A percentile compares a stretch with the other conserved stretches of the same genome.
These are phyloP conservation scores for Euproctis similis DNA, from an alignment of 2,888 invertebrate species.

Conservation along the genomic window DNA sequence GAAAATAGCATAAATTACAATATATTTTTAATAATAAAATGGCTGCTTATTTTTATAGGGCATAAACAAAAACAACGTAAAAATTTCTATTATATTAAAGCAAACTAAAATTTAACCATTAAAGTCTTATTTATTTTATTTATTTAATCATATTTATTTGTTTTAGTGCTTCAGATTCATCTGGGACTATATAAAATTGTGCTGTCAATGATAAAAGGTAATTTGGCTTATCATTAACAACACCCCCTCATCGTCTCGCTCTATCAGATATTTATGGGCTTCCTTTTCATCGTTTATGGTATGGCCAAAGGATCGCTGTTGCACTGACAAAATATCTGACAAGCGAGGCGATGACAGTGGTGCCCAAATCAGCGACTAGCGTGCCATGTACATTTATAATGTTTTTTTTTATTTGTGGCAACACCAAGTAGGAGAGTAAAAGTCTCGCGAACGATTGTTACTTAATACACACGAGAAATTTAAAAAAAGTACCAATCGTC, in stretches of 20 bases:
- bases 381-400: slow-evolving; percentile 63
- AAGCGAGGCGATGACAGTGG: slow-evolving; percentile 68
- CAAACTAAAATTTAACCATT: slow-evolving; percentile 14
- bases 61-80: no score
- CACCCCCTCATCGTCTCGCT: slow-evolving; percentile 60
- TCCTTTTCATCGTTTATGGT: no score
- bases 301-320: no score
- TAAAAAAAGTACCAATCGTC: slow-evolving; percentile 53
- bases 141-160: slow-evolving; percentile 19
- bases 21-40: no score
- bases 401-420: slow-evolving; percentile 53
- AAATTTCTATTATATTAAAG: slow-evolving; percentile 18
- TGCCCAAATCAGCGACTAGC: slow-evolving; percentile 72
- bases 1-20: no score
- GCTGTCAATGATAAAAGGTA: slow-evolving; percentile 43
- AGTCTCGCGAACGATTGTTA: slow-evolving; percentile 57
- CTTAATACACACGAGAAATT: slow-evolving; percentile 25
- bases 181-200: slow-evolving; percentile 51
- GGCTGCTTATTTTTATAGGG: no score
- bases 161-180: slow-evolving; percentile 68
- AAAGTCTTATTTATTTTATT: slow-evolving; percentile 24
- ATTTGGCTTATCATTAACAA: slow-evolving; percentile 43
- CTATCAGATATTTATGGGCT: slow-evolving; percentile 43
- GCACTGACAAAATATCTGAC: slow-evolving; percentile 24
- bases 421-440: slow-evolving; percentile 55